Conservation (phyloP, 1,140 invertebrate genomes). For the Leptinotarsa defecta region DNA sequence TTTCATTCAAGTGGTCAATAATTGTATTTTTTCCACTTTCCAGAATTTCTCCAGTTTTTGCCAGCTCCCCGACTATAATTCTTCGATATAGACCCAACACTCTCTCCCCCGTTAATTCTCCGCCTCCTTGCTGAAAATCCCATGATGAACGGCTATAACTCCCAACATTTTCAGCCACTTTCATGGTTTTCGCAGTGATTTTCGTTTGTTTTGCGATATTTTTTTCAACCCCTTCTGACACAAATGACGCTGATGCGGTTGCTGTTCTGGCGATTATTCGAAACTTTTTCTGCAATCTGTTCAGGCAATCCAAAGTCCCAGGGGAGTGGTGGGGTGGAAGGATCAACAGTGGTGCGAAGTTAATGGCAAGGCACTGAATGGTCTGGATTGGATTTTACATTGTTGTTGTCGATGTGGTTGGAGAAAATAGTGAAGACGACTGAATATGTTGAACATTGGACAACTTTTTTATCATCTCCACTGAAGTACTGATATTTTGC, state of each 20-base stretch:
- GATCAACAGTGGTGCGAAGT: too few species aligned
- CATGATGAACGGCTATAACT: conserved; percentile 26
- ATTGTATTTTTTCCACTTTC: too few species aligned
- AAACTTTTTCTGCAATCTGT: neutral
- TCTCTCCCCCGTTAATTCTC: neutral
- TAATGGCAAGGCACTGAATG: too few species aligned
- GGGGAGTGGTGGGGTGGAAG: neutral
- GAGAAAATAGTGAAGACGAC: too few species aligned
- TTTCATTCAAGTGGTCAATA: too few species aligned
- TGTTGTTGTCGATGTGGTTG: too few species aligned
- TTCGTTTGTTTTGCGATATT: conserved; percentile 24
- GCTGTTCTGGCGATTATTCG: conserved; percentile 2
- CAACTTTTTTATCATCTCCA: too few species aligned
- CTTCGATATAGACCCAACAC: neutral
- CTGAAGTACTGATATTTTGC: too few species aligned
- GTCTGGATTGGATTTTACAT: too few species aligned
- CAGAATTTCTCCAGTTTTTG: neutral
- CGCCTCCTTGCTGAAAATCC: conserved; percentile 26
- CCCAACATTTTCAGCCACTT: conserved; percentile 24
- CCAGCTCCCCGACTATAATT: conserved; percentile 9
- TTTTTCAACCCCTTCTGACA: conserved; percentile 20
- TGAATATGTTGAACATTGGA: too few species aligned
- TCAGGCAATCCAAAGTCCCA: neutral
- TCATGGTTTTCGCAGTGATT: conserved; percentile 26
- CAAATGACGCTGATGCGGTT: conserved; percentile 18